Conservation (phyloP, 2,888 invertebrate species). For the Chromoteleia sp. region DNA sequence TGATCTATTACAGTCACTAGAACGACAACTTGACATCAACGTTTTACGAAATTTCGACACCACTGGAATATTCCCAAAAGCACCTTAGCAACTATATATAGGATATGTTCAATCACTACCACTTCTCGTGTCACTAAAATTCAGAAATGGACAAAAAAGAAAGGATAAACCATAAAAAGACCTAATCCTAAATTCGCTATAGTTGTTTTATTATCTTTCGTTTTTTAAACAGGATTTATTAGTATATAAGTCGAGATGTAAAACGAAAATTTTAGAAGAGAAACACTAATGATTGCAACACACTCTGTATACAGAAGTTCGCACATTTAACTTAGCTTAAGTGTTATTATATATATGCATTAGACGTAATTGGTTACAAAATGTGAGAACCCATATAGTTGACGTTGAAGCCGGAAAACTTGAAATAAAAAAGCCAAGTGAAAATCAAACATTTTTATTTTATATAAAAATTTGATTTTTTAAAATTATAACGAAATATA, state of each 20-base stretch:
- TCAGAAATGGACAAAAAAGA: not conserved
- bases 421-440: not conserved
- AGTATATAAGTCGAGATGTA: not conserved
- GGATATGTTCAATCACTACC: slow-evolving; percentile 37
- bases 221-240: not conserved
- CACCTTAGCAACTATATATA: slow-evolving; percentile 25
- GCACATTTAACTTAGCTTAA: slow-evolving; percentile 52
- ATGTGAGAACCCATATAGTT: slow-evolving; percentile 24
- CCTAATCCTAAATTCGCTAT: not conserved
- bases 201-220: not conserved
- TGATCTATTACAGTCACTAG: slow-evolving; percentile 16
- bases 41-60: slow-evolving; percentile 2
- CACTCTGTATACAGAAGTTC: slow-evolving; percentile 38
- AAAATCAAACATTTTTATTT: slow-evolving; percentile 1
- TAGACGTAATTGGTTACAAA: slow-evolving; percentile 49
- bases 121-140: not conserved
- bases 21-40: slow-evolving; percentile 8
- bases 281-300: slow-evolving; percentile 47
- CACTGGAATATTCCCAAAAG: slow-evolving; percentile 24
- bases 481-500: too few relatives aligned
- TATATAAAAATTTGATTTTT: not conserved
- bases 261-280: slow-evolving; percentile 7
- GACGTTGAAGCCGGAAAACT: slow-evolving; percentile 7
- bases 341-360: slow-evolving; percentile 44
- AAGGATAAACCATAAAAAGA: not conserved